These are phyloP conservation scores for Chelonus formosanus DNA, from an alignment of 2,888 invertebrate genomes.

Conservation along the genomic window DNA sequence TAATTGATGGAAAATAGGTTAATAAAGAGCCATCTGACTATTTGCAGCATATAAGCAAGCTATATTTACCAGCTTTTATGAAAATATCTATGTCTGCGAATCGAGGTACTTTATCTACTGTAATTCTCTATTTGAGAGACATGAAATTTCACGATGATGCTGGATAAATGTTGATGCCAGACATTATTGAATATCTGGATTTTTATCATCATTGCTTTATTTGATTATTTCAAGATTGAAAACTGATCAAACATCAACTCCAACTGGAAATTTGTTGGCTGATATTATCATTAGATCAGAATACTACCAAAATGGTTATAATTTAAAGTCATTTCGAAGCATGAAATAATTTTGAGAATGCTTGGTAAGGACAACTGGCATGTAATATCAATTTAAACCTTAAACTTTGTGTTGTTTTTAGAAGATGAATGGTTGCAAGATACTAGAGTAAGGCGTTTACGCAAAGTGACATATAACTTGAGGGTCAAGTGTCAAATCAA, in stretches of 20 bases:
- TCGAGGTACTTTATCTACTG: too few relatives aligned
- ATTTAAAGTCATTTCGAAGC: neutral
- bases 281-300: too few relatives aligned
- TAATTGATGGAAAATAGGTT: conserved; percentile 36
- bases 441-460: conserved; percentile 36
- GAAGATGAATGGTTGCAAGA: conserved; percentile 2
- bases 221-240: too few relatives aligned
- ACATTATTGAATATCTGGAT: too few relatives aligned
- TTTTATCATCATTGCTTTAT: too few relatives aligned
- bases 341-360: conserved; percentile 13
- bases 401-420: conserved; percentile 6
- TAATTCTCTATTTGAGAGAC: too few relatives aligned
- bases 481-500: conserved; percentile 55
- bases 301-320: too few relatives aligned
- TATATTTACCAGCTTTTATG: neutral
- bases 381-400: conserved; percentile 42
- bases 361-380: conserved; percentile 25
- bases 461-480: conserved; percentile 44
- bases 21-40: conserved; percentile 18
- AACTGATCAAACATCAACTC: too few relatives aligned
- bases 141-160: too few relatives aligned
- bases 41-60: conserved; percentile 20
- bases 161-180: too few relatives aligned
- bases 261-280: too few relatives aligned
- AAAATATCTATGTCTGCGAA: neutral